phyloP scores from a whole-genome alignment of 2,113 vertebrate genomes.

The Mesitornis unicolor region DNA sequence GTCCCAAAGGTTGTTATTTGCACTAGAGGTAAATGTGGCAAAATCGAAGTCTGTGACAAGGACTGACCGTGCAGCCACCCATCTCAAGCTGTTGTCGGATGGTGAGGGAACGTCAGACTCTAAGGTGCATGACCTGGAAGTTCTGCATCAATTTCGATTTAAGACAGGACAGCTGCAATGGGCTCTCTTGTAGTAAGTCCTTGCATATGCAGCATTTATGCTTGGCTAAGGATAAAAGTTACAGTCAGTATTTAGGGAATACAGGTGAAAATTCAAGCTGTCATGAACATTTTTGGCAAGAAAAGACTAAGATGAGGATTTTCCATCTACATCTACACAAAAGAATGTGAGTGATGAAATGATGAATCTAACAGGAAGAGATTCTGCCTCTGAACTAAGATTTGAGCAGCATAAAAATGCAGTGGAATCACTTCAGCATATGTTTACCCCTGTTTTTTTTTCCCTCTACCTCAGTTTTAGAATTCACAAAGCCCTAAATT shows the following conservation, averaged over 20 bases:
- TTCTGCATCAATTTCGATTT: background rate
- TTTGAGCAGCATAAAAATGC: background rate
- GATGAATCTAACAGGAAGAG: background rate
- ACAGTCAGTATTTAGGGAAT: background rate
- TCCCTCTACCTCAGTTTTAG: background rate
- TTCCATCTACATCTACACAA: rapidly evolving
- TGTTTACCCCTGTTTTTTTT: background rate
- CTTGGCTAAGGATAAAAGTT: background rate
- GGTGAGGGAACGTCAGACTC: background rate
- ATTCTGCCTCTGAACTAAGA: background rate
- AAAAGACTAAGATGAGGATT: background rate
- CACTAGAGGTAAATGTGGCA: rapidly evolving
- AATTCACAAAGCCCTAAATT: background rate
- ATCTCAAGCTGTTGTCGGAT: rapidly evolving
- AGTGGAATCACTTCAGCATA: background rate
- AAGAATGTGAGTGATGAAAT: background rate
- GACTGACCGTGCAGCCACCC: background rate
- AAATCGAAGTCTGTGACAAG: background rate
- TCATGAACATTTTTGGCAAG: background rate
- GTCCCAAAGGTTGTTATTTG: background rate
- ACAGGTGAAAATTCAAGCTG: background rate
- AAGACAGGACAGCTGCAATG: background rate
- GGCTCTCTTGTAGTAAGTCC: background rate
- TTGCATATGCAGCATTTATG: background rate
- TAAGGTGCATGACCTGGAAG: background rate